phyloP scores from a whole-genome alignment of 2,888 invertebrate species.

The Agriotes lineatus region DNA sequence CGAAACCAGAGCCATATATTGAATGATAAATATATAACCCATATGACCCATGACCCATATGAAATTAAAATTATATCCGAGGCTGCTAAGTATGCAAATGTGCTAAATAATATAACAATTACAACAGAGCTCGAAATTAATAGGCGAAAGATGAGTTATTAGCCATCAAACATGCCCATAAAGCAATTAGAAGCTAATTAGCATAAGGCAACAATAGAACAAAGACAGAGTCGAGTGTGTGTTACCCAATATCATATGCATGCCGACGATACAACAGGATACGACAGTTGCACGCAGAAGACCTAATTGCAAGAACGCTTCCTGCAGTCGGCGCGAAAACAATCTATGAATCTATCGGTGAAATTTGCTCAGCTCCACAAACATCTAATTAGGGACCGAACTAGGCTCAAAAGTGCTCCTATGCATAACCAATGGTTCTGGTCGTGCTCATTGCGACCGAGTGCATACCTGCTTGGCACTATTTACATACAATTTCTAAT shows the following conservation, averaged over 20 bases:
- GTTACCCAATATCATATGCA: constrained; percentile 7
- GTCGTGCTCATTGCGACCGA: background rate
- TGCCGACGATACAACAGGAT: background rate
- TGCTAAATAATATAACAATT: background rate
- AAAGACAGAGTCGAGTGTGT: background rate
- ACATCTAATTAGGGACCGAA: background rate
- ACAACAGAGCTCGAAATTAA: background rate
- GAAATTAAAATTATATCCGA: no score
- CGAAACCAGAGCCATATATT: no score
- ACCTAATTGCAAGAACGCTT: constrained; percentile 7
- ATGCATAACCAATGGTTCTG: background rate
- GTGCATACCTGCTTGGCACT: background rate
- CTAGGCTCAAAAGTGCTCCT: background rate
- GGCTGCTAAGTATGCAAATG: no score
- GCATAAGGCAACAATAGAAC: background rate
- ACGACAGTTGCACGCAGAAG: constrained; percentile 5
- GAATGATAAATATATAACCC: no score
- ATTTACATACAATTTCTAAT: constrained; percentile 3
- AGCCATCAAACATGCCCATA: background rate
- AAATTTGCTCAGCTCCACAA: background rate
- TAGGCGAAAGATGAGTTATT: background rate
- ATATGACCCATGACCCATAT: no score
- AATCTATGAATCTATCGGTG: background rate
- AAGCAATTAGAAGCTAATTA: background rate
- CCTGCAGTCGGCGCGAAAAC: background rate